These are phyloP conservation scores for Drosophila borborema DNA, from an alignment of 2,888 invertebrate species.

Conservation along the genomic window DNA sequence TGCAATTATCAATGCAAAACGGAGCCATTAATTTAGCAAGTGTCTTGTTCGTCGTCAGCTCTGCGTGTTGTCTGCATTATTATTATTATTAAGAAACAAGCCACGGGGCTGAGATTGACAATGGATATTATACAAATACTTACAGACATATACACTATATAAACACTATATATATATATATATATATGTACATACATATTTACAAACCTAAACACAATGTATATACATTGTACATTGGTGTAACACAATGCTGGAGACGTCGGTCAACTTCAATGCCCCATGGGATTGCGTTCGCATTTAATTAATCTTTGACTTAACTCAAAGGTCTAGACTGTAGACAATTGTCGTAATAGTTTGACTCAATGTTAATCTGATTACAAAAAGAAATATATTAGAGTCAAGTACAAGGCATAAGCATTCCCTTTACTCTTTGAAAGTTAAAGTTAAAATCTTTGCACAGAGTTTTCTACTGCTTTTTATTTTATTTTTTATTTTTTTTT, in stretches of 20 bases:
- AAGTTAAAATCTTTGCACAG: not conserved
- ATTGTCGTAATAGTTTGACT: conserved; percentile 6
- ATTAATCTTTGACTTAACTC: conserved; percentile 21
- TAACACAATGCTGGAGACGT: conserved; percentile 11
- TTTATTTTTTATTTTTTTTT: not conserved
- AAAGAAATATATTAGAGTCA: conserved; percentile 4
- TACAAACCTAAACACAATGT: not conserved
- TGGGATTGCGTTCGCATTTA: conserved; percentile 4
- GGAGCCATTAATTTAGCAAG: conserved; percentile 48
- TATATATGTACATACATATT: not conserved
- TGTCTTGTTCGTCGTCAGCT: conserved; percentile 24
- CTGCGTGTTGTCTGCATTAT: conserved; percentile 39
- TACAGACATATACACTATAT: not conserved
- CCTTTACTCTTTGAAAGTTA: not conserved
- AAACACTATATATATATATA: no score
- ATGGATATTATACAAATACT: conserved; percentile 4
- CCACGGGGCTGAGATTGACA: conserved; percentile 16
- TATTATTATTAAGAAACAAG: conserved; percentile 13
- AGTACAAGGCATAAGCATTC: conserved; percentile 1
- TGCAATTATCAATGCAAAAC: conserved; percentile 50
- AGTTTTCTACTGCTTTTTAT: not conserved
- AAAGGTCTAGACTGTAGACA: conserved; percentile 9
- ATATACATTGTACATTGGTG: not conserved
- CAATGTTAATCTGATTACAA: conserved; percentile 13
- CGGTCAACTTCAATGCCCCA: conserved; percentile 19